phyloP scores from a whole-genome alignment of 2,797 vertebrate species.

The Pangasius djambal region DNA sequence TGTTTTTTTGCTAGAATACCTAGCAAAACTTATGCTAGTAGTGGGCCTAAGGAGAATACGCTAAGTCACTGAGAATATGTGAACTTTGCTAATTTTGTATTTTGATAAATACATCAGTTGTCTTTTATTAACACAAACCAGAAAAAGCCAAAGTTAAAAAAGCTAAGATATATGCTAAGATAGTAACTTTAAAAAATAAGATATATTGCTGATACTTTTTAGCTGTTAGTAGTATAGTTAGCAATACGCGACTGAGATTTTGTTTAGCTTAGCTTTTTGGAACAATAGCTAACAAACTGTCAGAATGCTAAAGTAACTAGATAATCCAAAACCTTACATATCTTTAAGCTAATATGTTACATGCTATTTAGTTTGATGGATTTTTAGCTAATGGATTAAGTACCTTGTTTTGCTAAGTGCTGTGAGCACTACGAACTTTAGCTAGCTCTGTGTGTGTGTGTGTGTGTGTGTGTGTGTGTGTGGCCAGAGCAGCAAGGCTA shows the following conservation, averaged over 20 bases:
- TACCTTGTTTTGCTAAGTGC: slow-evolving; percentile 8
- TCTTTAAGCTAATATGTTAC: background rate
- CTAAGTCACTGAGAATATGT: background rate
- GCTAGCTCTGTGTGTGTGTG: background rate
- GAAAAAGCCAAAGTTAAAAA: background rate
- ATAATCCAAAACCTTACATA: background rate
- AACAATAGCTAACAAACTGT: background rate
- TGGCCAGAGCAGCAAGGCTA: slow-evolving; percentile 26
- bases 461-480: background rate
- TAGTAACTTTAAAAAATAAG: too few species aligned
- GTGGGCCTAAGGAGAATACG: background rate
- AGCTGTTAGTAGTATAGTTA: background rate
- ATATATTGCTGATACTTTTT: background rate
- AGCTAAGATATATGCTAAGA: background rate
- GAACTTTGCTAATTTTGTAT: background rate
- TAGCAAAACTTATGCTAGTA: background rate
- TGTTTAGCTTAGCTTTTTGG: background rate
- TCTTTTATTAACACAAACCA: background rate
- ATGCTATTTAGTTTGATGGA: background rate
- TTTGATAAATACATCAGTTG: background rate
- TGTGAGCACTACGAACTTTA: background rate
- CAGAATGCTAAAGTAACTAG: background rate
- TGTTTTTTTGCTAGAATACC: background rate
- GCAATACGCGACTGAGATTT: background rate
- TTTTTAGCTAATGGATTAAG: background rate